A percentile compares a stretch with the other conserved stretches of the same genome.
Conservation (phyloP, 2,888 invertebrate species). For the Yponomeuta sedellus region DNA sequence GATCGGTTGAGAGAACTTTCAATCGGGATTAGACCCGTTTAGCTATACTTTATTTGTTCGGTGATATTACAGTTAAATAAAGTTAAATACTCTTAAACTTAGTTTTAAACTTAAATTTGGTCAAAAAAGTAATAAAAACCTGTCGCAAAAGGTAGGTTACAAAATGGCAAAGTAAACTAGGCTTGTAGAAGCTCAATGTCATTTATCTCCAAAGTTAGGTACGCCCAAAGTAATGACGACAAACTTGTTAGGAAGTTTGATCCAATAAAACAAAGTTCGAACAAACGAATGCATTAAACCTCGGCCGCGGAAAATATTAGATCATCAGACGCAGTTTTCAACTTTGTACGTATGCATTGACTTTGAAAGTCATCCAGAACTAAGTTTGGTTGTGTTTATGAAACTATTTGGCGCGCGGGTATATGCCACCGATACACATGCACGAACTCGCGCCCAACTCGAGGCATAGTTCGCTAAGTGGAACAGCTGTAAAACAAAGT, state of each 20-base stretch:
- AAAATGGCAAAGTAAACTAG: neutral
- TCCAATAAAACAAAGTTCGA: constrained; percentile 71
- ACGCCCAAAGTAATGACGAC: constrained; percentile 49
- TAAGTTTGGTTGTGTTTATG: constrained; percentile 77
- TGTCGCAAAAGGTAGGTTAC: neutral
- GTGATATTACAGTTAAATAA: too few species aligned
- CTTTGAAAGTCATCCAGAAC: constrained; percentile 77
- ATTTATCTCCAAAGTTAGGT: constrained; percentile 13
- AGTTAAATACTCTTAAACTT: too few species aligned
- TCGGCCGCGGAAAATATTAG: constrained; percentile 69
- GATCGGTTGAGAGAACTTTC: too few species aligned
- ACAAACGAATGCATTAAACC: constrained; percentile 75
- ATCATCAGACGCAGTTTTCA: constrained; percentile 73
- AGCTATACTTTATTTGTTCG: too few species aligned
- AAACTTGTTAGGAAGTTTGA: constrained; percentile 63
- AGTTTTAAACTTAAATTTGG: neutral
- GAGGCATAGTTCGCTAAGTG: constrained; percentile 75
- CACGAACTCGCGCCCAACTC: constrained; percentile 75
- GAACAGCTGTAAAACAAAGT: constrained; percentile 77
- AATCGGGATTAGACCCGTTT: too few species aligned
- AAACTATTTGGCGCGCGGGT: constrained; percentile 73
- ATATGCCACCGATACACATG: constrained; percentile 74
- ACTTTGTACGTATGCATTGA: constrained; percentile 73
- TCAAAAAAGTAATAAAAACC: neutral
- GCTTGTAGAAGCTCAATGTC: neutral